These are phyloP conservation scores for Turnix velox DNA, from an alignment of 2,113 vertebrate genomes.

Conservation along the genomic window DNA sequence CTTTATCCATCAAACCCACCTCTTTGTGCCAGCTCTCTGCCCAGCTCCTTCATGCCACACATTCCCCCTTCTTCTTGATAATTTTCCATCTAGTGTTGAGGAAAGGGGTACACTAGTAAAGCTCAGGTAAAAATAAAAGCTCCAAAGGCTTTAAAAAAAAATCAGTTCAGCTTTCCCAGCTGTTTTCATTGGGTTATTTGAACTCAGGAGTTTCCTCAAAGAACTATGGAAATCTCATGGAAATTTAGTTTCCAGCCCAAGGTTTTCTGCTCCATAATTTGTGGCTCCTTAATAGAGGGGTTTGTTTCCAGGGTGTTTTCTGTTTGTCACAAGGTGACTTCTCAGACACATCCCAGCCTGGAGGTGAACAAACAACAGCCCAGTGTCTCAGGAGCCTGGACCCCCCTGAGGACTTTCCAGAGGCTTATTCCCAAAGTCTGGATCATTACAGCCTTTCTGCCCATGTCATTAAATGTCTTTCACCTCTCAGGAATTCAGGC, in stretches of 20 bases:
- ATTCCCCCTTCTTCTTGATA: background rate
- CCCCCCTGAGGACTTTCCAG: background rate
- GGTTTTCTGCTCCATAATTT: slow-evolving; percentile 33
- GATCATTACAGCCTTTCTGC: background rate
- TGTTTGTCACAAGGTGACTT: slow-evolving; percentile 25
- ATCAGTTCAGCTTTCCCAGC: background rate
- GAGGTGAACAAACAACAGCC: slow-evolving; percentile 27
- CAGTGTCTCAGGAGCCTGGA: background rate
- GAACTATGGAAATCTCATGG: slow-evolving; percentile 21
- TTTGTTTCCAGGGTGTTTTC: slow-evolving; percentile 34
- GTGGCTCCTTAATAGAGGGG: slow-evolving; percentile 10
- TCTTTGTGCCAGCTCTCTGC: background rate
- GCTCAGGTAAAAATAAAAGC: background rate
- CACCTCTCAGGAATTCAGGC: slow-evolving; percentile 53
- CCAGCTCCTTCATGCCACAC: fast-evolving
- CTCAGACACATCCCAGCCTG: slow-evolving; percentile 7
- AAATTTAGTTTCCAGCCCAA: slow-evolving; percentile 27
- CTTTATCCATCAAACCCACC: background rate
- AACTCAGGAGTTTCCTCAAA: background rate
- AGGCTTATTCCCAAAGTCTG: background rate
- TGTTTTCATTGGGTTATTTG: background rate
- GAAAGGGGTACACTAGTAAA: background rate
- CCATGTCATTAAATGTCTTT: slow-evolving; percentile 29
- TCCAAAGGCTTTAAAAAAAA: background rate
- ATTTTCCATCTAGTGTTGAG: background rate